phyloP scores from a whole-genome alignment of 2,888 invertebrate species.

The Plutella xylostella region DNA sequence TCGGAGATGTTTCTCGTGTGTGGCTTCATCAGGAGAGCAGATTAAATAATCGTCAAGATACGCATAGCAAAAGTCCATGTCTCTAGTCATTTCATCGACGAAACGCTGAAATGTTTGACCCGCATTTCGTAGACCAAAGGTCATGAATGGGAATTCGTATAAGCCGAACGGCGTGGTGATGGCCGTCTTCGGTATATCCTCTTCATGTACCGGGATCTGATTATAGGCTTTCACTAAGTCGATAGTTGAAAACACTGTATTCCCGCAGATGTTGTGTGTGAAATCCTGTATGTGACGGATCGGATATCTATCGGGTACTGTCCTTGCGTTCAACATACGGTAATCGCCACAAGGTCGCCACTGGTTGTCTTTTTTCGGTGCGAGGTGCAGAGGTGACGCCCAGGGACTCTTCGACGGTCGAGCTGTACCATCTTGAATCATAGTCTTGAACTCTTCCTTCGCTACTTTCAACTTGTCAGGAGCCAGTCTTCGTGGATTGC shows the following conservation, averaged over 20 bases:
- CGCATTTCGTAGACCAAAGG: too few species aligned
- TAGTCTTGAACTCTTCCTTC: constrained; percentile 23
- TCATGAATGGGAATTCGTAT: too few species aligned
- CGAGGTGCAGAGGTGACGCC: constrained; percentile 30
- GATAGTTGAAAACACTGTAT: constrained; percentile 24
- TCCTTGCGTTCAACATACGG: too few species aligned
- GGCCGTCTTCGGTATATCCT: constrained; percentile 28
- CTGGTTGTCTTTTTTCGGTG: constrained; percentile 25
- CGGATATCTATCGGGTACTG: too few species aligned
- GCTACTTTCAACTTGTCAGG: constrained; percentile 22
- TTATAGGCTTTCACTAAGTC: constrained; percentile 32
- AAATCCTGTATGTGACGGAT: constrained; percentile 31
- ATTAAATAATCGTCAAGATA: too few species aligned
- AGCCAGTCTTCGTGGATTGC: neutral
- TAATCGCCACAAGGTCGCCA: constrained; percentile 38
- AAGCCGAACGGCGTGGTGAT: too few species aligned
- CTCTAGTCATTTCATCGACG: constrained; percentile 25
- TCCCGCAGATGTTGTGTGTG: constrained; percentile 21
- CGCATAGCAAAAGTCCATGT: constrained; percentile 22
- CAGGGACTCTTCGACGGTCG: constrained; percentile 19
- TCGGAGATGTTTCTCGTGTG: too few species aligned
- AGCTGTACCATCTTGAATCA: constrained; percentile 9
- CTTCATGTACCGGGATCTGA: constrained; percentile 29
- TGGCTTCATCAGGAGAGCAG: too few species aligned
- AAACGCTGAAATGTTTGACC: too few species aligned